A percentile compares a stretch with the other conserved stretches of the same genome.
These are phyloP conservation scores for Gadus chalcogrammus DNA, from an alignment of 2,113 vertebrate species.

Conservation along the genomic window DNA sequence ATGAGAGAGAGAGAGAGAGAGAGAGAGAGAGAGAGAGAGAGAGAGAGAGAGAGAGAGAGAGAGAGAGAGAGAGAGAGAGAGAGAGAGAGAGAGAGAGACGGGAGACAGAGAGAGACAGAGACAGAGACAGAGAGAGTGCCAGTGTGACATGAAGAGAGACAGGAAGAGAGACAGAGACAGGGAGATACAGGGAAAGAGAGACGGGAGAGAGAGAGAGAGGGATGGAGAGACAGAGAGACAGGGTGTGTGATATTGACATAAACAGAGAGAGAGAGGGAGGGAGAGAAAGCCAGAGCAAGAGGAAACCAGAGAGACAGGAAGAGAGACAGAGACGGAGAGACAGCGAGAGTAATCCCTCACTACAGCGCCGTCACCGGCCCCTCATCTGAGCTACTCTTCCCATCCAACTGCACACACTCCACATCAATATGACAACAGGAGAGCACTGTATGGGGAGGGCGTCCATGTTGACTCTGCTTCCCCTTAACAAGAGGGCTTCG, in stretches of 20 bases:
- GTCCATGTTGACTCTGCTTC: no score
- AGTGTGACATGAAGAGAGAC: no score
- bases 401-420: no score
- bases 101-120: no score
- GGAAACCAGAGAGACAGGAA: not conserved
- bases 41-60: constrained; percentile 20
- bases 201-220: constrained; percentile 33
- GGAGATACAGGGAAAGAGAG: constrained; percentile 38
- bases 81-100: no score
- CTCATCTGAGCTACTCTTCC: no score
- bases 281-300: not conserved
- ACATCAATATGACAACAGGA: no score
- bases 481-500: not conserved
- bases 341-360: no score
- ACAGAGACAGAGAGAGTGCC: no score
- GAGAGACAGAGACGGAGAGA: not conserved
- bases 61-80: no score
- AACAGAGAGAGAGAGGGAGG: not conserved
- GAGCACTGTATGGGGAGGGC: no score
- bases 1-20: constrained; percentile 5
- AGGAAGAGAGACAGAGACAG: not conserved
- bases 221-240: not conserved
- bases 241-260: not conserved
- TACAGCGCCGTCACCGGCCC: no score
- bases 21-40: constrained; percentile 48